phyloP scores from a whole-genome alignment of 2,888 invertebrate genomes.

The Marasmarcha lunaedactyla region DNA sequence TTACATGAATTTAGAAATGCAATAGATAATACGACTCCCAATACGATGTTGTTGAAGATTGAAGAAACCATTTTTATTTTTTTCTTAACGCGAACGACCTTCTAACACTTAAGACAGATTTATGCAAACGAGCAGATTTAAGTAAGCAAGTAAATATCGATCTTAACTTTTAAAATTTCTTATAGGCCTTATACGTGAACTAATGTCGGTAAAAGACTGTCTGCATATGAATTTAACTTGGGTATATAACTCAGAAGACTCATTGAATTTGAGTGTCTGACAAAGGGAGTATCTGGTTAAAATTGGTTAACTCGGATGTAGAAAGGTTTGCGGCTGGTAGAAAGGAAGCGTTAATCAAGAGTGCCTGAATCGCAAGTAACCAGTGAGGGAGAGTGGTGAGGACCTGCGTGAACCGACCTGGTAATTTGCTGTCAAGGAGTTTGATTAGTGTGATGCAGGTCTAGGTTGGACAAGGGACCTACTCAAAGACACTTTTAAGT shows the following conservation, averaged over 20 bases:
- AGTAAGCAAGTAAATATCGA: too few species aligned
- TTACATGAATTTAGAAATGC: conserved; percentile 29
- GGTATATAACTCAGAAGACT: conserved; percentile 34
- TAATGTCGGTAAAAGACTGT: conserved; percentile 27
- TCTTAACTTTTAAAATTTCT: too few species aligned
- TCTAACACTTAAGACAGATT: too few species aligned
- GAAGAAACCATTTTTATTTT: conserved; percentile 14
- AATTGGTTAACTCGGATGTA: conserved; percentile 25
- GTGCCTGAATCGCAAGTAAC: conserved; percentile 1
- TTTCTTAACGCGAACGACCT: too few species aligned
- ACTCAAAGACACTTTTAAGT: too few species aligned
- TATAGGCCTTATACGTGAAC: too few species aligned
- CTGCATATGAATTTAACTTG: conserved; percentile 18
- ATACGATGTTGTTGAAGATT: conserved; percentile 17
- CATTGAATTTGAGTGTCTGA: conserved; percentile 16
- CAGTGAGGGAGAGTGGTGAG: not conserved
- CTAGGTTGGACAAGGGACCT: too few species aligned
- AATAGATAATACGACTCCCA: conserved; percentile 25
- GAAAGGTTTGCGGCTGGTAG: conserved; percentile 22
- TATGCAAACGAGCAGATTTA: too few species aligned
- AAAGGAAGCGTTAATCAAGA: conserved; percentile 30
- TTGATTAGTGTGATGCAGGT: too few species aligned
- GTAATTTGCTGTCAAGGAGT: too few species aligned
- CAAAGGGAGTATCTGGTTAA: conserved; percentile 30
- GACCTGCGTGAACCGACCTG: not conserved